Evolutionary conservation across 1,140 invertebrate species (phyloP).

Genomic region (Acromyrmex charruanus): DNA sequence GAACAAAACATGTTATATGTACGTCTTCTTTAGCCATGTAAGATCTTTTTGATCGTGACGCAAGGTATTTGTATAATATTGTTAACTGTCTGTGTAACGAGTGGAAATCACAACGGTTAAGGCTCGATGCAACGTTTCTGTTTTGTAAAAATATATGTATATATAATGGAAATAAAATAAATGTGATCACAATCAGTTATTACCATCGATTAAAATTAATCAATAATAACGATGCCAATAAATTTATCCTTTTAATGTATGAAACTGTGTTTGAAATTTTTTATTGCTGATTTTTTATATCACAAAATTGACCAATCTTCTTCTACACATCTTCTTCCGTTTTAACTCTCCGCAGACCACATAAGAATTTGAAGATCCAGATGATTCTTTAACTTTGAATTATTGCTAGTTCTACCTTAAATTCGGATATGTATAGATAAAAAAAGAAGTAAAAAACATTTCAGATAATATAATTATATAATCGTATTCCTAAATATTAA

Average conservation of each 20-base stretch:
- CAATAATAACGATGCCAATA: background rate
- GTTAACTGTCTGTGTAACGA: slow-evolving; percentile 42
- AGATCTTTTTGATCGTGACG: slow-evolving; percentile 23
- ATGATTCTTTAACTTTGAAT: no score
- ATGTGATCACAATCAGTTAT: background rate
- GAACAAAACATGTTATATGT: slow-evolving; percentile 36
- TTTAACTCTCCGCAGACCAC: background rate
- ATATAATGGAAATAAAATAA: background rate
- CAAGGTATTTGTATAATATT: slow-evolving; percentile 63
- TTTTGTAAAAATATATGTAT: background rate
- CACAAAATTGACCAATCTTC: background rate
- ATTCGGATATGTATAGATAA: no score
- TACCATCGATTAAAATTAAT: background rate
- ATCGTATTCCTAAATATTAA: no score
- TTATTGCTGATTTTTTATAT: background rate
- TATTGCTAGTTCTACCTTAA: no score
- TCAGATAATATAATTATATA: no score
- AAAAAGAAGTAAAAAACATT: no score
- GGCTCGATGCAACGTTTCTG: slow-evolving; percentile 16
- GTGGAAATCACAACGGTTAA: slow-evolving; percentile 33
- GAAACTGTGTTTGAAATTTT: background rate
- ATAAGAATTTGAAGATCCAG: no score
- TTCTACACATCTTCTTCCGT: background rate
- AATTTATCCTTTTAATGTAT: background rate
- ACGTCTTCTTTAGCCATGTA: slow-evolving; percentile 21